Conservation (phyloP, 2,888 invertebrate species). For the Thera obeliscata region DNA sequence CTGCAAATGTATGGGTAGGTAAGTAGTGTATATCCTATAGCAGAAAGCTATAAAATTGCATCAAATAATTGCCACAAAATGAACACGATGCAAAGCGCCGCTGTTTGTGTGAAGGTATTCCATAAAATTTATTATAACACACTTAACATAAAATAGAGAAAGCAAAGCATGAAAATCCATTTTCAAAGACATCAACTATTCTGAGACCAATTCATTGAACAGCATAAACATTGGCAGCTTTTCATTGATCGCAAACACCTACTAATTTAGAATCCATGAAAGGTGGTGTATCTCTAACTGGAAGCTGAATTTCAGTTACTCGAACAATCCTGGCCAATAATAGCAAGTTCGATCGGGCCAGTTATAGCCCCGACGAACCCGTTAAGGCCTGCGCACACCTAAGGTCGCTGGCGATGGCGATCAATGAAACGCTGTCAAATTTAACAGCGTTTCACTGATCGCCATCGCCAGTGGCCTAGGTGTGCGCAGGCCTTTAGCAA, state of each 20-base stretch:
- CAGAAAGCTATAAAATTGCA: too few species aligned
- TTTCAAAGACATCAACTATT: constrained; percentile 8
- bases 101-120: too few species aligned
- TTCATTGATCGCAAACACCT: constrained; percentile 1
- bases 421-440: too few species aligned
- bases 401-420: too few species aligned
- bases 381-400: constrained; percentile 40
- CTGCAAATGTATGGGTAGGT: too few species aligned
- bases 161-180: constrained; percentile 5
- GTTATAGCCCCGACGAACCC: constrained; percentile 75
- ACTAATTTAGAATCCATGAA: constrained; percentile 14
- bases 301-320: constrained; percentile 19
- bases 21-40: too few species aligned
- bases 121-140: too few species aligned
- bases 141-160: not conserved
- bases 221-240: constrained; percentile 2
- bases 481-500: constrained; percentile 30
- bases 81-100: too few species aligned
- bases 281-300: not conserved
- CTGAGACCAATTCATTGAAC: constrained; percentile 1
- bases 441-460: too few species aligned
- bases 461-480: too few species aligned
- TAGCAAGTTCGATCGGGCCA: constrained; percentile 77
- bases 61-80: too few species aligned
- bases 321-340: constrained; percentile 69